Percentiles rank a stretch among this genome's conserved stretches.
Conservation (phyloP, 2,113 vertebrate species). For the Nettapus auritus region DNA sequence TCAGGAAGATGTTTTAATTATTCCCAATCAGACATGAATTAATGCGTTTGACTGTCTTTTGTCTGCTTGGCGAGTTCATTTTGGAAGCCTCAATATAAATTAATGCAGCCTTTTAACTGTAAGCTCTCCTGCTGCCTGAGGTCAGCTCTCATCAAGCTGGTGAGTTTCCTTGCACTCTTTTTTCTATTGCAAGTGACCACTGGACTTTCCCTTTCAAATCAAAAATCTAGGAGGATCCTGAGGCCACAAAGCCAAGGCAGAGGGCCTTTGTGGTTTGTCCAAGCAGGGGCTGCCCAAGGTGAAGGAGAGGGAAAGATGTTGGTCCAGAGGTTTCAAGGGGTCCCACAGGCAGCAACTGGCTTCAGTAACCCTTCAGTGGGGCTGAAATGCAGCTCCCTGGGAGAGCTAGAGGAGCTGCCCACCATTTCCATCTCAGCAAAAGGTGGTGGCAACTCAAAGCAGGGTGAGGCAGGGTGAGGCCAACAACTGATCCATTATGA, state of each 20-base stretch:
- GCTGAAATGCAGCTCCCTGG: neutral
- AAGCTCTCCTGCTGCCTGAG: neutral
- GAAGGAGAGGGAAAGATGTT: neutral
- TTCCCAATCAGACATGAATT: neutral
- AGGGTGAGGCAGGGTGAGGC: neutral
- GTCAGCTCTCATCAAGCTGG: neutral
- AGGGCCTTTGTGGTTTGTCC: neutral
- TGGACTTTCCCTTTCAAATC: neutral
- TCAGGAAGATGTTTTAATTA: constrained; percentile 1
- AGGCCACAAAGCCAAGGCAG: neutral
- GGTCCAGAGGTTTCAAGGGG: neutral
- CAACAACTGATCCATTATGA: neutral
- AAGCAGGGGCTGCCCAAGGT: neutral
- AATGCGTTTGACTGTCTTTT: neutral
- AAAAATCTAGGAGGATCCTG: neutral
- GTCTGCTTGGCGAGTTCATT: neutral
- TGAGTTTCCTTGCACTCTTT: neutral
- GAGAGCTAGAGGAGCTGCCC: neutral
- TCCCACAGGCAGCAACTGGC: neutral
- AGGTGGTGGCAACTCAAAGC: neutral
- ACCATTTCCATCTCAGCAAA: neutral
- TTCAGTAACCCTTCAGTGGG: neutral
- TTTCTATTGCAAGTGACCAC: neutral
- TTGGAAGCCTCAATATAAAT: neutral
- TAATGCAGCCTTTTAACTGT: neutral